Percentiles rank a stretch among this genome's conserved stretches.
These are phyloP conservation scores for Drosophila anomelani DNA, from an alignment of 2,888 invertebrate species.

Conservation along the genomic window DNA sequence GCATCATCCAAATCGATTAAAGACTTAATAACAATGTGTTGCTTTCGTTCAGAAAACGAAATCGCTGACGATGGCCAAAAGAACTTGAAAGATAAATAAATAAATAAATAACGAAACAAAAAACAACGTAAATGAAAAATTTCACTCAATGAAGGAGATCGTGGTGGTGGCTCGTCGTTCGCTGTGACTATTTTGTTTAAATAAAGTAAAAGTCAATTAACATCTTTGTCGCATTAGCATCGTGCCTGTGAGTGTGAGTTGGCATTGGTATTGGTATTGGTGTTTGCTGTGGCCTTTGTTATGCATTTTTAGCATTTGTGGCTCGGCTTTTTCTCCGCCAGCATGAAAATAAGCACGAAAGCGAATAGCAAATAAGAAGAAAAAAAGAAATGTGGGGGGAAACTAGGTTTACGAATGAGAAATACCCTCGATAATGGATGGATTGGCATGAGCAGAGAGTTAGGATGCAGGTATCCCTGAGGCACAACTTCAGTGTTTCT, in stretches of 20 bases:
- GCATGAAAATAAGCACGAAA: conserved; percentile 48
- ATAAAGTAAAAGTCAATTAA: conserved; percentile 80
- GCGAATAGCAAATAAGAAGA: conserved; percentile 30
- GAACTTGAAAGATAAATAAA: conserved; percentile 3
- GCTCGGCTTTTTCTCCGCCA: conserved; percentile 33
- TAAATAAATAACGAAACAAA: conserved; percentile 16
- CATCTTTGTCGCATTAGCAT: conserved; percentile 77
- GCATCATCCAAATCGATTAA: conserved; percentile 35
- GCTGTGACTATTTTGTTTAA: conserved; percentile 69
- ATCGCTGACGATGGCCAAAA: conserved; percentile 33
- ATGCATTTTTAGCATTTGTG: conserved; percentile 56
- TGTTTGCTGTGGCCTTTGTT: conserved; percentile 56
- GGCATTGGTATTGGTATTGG: not conserved
- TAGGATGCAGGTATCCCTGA: not conserved
- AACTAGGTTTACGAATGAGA: not conserved
- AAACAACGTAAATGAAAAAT: conserved; percentile 65
- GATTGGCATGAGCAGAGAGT: not conserved
- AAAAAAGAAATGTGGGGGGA: conserved; percentile 4
- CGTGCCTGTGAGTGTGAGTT: conserved; percentile 25
- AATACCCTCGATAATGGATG: not conserved
- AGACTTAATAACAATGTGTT: conserved; percentile 17
- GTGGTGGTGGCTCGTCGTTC: conserved; percentile 1
- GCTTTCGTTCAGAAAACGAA: conserved; percentile 30
- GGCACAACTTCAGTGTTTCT: not conserved
- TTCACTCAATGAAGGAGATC: conserved; percentile 68